These are phyloP conservation scores for Tiphia femorata DNA, from an alignment of 2,888 invertebrate genomes.

Conservation along the genomic window DNA sequence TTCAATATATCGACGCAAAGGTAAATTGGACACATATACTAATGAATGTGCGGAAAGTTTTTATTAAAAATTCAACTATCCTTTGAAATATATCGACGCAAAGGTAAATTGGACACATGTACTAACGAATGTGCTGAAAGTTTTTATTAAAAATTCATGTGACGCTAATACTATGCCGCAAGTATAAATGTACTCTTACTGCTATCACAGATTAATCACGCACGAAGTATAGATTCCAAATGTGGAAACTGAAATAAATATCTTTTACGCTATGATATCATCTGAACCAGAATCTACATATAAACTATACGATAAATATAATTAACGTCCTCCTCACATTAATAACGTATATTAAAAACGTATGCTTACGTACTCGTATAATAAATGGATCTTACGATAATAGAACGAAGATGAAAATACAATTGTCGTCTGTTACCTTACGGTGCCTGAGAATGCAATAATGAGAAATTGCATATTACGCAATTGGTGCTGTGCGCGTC, in stretches of 20 bases:
- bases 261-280: slow-evolving; percentile 7
- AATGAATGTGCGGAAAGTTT: slow-evolving; percentile 4
- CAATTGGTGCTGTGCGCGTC: no score
- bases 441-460: no score
- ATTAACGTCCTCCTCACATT: neutral
- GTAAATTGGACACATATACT: no score
- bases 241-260: slow-evolving; percentile 27
- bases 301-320: slow-evolving; percentile 21
- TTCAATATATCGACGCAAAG: no score
- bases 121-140: no score
- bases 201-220: slow-evolving; percentile 53
- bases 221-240: slow-evolving; percentile 23
- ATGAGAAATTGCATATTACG: no score
- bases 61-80: slow-evolving; percentile 18
- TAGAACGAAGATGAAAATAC: neutral
- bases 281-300: neutral
- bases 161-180: slow-evolving; percentile 2
- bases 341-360: neutral
- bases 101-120: no score
- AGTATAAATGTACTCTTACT: slow-evolving; percentile 40
- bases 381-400: slow-evolving; percentile 8
- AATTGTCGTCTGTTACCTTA: no score
- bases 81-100: no score
- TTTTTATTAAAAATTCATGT: slow-evolving; percentile 13
- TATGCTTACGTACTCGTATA: slow-evolving; percentile 7